A percentile compares a stretch with the other conserved stretches of the same genome.
phyloP scores from a whole-genome alignment of 1,140 invertebrate species.

The Drosophila ironensis region DNA sequence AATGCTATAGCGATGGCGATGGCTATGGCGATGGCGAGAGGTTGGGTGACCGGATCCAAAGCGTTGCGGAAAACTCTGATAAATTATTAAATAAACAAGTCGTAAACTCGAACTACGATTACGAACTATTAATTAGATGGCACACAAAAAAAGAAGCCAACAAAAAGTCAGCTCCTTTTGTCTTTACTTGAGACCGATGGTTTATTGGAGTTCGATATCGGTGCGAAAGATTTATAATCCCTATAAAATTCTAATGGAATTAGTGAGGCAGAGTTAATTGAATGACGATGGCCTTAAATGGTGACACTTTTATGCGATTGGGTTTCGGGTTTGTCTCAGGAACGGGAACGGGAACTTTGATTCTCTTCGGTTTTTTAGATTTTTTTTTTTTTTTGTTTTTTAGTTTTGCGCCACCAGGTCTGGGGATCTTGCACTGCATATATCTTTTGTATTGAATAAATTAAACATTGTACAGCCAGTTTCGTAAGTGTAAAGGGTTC shows the following conservation, averaged over 20 bases:
- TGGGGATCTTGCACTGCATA: constrained; percentile 12
- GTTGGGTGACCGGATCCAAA: constrained; percentile 24
- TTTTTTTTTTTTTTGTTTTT: too few relatives aligned
- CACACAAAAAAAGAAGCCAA: too few relatives aligned
- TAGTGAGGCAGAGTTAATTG: constrained; percentile 38
- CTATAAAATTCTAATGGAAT: constrained; percentile 43
- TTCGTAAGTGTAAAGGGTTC: background rate
- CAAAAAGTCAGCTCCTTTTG: background rate
- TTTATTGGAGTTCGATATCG: constrained; percentile 2
- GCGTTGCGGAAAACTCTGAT: constrained; percentile 58
- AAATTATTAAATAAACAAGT: constrained; percentile 67
- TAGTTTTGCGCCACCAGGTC: background rate
- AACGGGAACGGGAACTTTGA: background rate
- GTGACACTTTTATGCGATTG: constrained; percentile 18
- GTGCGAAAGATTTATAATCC: constrained; percentile 26
- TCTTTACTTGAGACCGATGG: background rate
- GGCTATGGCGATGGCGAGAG: too few relatives aligned
- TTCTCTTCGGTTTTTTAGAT: background rate
- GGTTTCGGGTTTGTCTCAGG: background rate
- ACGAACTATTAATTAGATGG: constrained; percentile 36
- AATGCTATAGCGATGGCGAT: background rate
- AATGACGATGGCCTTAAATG: constrained; percentile 17
- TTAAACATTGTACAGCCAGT: background rate
- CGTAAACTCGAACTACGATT: constrained; percentile 39
- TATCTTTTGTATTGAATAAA: background rate